Evolutionary conservation across 1,140 invertebrate species (phyloP).

Genomic region (Homalodisca vitripennis): DNA sequence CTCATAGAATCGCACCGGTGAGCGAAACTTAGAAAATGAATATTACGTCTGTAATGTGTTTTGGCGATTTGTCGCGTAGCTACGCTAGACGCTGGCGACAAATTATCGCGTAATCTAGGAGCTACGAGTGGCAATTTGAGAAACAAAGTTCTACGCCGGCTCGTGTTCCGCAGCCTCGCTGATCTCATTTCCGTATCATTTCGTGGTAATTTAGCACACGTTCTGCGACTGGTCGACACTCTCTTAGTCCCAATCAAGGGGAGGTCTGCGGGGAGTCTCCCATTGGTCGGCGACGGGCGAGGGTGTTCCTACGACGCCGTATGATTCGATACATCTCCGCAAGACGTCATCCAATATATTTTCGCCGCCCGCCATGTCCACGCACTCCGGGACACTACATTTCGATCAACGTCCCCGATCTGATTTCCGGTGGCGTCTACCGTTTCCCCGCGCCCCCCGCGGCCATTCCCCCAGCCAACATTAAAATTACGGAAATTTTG

Average conservation of each 20-base stretch:
- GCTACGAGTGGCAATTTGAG: not conserved
- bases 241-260: too few species aligned
- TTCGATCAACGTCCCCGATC: too few species aligned
- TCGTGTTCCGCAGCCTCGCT: not conserved
- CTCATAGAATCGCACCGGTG: too few species aligned
- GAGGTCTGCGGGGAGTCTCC: not conserved
- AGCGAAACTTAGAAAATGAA: too few species aligned
- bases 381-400: not conserved
- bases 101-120: conserved; percentile 19
- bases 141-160: not conserved
- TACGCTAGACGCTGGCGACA: not conserved
- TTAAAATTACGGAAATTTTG: too few species aligned
- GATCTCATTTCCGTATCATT: conserved; percentile 24
- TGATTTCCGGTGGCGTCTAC: not conserved
- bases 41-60: not conserved
- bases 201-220: conserved; percentile 13
- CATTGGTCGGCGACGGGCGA: conserved; percentile 4
- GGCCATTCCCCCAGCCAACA: too few species aligned
- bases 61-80: too few species aligned
- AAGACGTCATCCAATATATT: not conserved
- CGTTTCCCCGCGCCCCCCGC: not conserved
- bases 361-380: not conserved
- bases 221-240: not conserved
- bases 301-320: too few species aligned
- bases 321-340: too few species aligned